phyloP scores from a whole-genome alignment of 2,113 vertebrate species.

The Oncorhynchus masou region DNA sequence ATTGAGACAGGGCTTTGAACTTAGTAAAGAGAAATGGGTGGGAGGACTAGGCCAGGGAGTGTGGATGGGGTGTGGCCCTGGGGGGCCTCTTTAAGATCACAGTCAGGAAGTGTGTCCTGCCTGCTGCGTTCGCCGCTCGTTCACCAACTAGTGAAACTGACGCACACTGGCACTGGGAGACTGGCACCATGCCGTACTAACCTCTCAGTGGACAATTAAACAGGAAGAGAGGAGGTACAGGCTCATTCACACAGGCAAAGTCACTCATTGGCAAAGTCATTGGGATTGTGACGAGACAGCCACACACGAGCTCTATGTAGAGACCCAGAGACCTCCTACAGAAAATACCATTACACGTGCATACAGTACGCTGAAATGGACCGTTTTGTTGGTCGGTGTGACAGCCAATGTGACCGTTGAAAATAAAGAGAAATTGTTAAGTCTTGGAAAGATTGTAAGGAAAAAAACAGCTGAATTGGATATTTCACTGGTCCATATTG shows the following conservation, averaged over 20 bases:
- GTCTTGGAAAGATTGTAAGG: neutral
- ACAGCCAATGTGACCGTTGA: neutral
- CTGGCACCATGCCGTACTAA: slow-evolving; percentile 32
- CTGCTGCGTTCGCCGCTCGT: neutral
- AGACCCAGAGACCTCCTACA: slow-evolving; percentile 67
- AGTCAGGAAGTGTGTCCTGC: neutral
- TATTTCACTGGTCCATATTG: slow-evolving; percentile 41
- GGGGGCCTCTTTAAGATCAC: neutral
- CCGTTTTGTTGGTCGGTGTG: neutral
- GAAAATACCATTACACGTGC: slow-evolving; percentile 54
- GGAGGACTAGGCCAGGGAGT: neutral
- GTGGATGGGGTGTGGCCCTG: neutral
- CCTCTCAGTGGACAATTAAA: slow-evolving; percentile 59
- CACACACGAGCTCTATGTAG: slow-evolving; percentile 59
- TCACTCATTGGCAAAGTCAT: slow-evolving; percentile 54
- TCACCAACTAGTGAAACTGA: slow-evolving; percentile 41
- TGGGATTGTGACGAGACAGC: slow-evolving; percentile 69
- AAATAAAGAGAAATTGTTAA: neutral
- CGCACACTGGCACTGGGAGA: slow-evolving; percentile 45
- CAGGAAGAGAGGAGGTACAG: slow-evolving; percentile 71
- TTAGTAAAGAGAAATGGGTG: neutral
- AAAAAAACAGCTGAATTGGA: slow-evolving; percentile 21
- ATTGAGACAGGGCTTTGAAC: neutral
- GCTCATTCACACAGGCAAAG: slow-evolving; percentile 66
- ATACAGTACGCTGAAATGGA: slow-evolving; percentile 16